Evolutionary conservation across 2,113 vertebrate genomes (phyloP), one percentile per base, ranked within the genome.

Genomic region (Oophaga pumilio): DNA sequence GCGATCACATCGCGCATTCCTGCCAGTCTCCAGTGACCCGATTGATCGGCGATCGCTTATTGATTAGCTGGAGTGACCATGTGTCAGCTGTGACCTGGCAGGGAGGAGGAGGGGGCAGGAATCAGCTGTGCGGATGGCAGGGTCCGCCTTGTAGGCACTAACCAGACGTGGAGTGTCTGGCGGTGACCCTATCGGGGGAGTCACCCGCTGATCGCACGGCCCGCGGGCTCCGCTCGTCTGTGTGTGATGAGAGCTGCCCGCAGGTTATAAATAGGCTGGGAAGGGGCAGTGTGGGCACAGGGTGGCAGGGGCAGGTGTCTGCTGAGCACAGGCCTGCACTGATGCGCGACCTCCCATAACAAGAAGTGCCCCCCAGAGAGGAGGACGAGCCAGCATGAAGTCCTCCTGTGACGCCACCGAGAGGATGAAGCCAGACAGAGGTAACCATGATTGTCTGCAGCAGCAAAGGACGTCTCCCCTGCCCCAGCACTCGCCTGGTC

Each of bases 341-440:
- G 73, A 85, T 24, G 73, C 53, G 13, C 74, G 74, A 26, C 50
- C 7, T 6, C 57, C 33, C 52, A 24, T 50, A 73, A 53, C 56
- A 24, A 7, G n/a, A 71, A 18, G 78, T 62, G 59, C 11, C 52
- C 28, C n/a, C 8, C 20, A 71, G 14, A 7, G 62, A 79, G 60
- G 43, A 86, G n/a, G 77, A 43, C 24, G 33, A 43, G 7, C 24
- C 66, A 0, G 49, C 60, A 83, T 84, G 87, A 88, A 60, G 77
- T 6, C 81, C 28, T 76, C 86, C 69, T 83, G 80, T 53, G 17
- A 50, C 73, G 89, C 0, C 94, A 93, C 90, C 94, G 93, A 92
- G 91, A 96, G 94, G 91, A 99, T 99, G 98, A 99, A 99, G 96
- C 91, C 97, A 85, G 97, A 98, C 89, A 91, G 97, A 98, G 97